Percentiles rank a stretch among this genome's conserved stretches.
These are phyloP conservation scores for Latrodectus geometricus DNA, from an alignment of 1,140 invertebrate species.

Conservation along the genomic window DNA sequence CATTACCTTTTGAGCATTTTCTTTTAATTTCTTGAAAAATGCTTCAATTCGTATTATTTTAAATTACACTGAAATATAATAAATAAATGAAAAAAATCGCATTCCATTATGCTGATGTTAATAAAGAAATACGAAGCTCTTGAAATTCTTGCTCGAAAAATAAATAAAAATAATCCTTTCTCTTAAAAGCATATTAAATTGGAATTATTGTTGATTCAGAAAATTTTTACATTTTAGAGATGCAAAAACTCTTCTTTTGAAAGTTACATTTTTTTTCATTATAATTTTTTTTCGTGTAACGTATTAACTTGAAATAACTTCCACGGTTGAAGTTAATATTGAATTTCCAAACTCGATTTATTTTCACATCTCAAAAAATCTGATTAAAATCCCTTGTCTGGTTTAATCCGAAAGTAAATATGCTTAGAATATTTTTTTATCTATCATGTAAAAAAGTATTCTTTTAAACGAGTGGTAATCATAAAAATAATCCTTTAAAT, in stretches of 20 bases:
- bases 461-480: neutral
- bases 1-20: neutral
- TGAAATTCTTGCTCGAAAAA: neutral
- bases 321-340: constrained; percentile 27
- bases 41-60: neutral
- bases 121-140: neutral
- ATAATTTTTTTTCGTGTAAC: constrained; percentile 7
- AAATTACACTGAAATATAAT: neutral
- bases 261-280: neutral
- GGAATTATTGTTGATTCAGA: constrained; percentile 37
- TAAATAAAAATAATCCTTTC: constrained; percentile 12
- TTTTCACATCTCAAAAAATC: constrained; percentile 15
- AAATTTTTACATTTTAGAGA: neutral
- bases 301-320: constrained; percentile 47
- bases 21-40: neutral
- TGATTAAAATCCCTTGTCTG: constrained; percentile 37
- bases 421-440: constrained; percentile 19
- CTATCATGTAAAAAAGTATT: neutral
- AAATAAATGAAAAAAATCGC: neutral
- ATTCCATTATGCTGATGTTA: neutral
- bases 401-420: constrained; percentile 34
- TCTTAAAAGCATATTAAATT: constrained; percentile 47
- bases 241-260: neutral
- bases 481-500: neutral
- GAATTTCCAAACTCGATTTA: constrained; percentile 47